Percentiles rank a stretch among this genome's conserved stretches.
These are phyloP conservation scores for Lasius platythorax DNA, from an alignment of 2,888 invertebrate species.

Conservation along the genomic window DNA sequence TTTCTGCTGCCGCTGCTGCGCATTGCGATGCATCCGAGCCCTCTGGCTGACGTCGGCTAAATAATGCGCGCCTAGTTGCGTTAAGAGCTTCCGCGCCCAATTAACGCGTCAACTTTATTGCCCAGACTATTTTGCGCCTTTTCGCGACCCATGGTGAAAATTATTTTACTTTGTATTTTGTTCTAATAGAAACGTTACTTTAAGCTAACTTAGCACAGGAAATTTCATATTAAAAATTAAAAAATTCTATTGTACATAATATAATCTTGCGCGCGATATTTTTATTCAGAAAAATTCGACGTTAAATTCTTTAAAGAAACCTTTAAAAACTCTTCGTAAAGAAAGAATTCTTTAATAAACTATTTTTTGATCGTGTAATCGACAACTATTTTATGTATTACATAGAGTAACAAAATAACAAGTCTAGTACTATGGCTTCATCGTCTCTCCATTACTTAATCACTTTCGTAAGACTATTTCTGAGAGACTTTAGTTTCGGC, in stretches of 20 bases:
- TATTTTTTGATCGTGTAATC: not conserved
- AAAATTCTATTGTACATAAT: not conserved
- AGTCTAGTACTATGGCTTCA: constrained; percentile 25
- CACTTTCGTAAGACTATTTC: constrained; percentile 15
- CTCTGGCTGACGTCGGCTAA: constrained; percentile 60
- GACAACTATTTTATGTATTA: not conserved
- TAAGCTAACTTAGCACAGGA: not conserved
- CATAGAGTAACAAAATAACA: not conserved
- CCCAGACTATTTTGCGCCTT: constrained; percentile 33
- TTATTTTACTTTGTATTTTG: constrained; percentile 35
- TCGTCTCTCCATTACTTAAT: constrained; percentile 15
- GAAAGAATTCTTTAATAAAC: not conserved
- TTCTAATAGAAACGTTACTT: constrained; percentile 36
- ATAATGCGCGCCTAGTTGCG: constrained; percentile 67
- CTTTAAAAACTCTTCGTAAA: not conserved
- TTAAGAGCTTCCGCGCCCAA: constrained; percentile 58
- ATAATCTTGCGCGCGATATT: not conserved
- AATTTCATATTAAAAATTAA: constrained; percentile 6
- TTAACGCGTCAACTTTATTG: constrained; percentile 69
- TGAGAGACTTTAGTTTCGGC: constrained; percentile 12
- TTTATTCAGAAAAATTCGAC: not conserved
- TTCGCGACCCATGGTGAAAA: constrained; percentile 21
- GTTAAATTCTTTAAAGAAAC: not conserved
- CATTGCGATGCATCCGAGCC: constrained; percentile 63
- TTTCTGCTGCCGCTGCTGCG: constrained; percentile 45